Evolutionary conservation across 2,113 vertebrate species (phyloP).

Genomic region (Jaculus jaculus): DNA sequence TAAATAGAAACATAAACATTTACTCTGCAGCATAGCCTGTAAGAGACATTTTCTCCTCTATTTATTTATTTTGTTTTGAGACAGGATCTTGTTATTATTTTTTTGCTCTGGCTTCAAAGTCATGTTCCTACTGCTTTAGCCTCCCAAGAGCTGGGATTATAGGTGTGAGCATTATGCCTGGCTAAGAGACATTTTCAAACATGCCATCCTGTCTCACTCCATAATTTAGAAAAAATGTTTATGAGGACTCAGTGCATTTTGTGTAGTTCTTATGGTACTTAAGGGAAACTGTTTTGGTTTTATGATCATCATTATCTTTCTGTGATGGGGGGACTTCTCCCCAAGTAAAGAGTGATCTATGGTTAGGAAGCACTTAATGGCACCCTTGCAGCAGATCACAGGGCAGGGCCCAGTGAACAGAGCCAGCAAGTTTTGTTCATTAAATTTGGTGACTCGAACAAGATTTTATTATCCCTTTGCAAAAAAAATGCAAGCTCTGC

Average conservation of each 20-base stretch:
- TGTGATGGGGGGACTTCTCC: neutral
- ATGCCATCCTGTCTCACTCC: neutral
- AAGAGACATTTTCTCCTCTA: neutral
- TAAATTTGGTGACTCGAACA: slow-evolving; percentile 55
- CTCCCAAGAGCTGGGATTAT: neutral
- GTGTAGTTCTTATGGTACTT: neutral
- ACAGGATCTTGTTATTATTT: neutral
- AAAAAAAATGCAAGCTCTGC: slow-evolving; percentile 15
- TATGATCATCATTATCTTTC: slow-evolving; percentile 10
- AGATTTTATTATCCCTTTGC: slow-evolving; percentile 67
- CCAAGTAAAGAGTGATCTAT: neutral
- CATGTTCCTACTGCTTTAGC: neutral
- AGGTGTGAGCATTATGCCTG: neutral
- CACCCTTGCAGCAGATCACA: neutral
- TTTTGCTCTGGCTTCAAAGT: no score
- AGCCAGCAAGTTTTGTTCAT: slow-evolving; percentile 30
- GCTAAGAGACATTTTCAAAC: neutral
- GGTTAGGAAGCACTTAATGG: slow-evolving; percentile 5
- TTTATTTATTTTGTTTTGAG: neutral
- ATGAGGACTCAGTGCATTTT: neutral
- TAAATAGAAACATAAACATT: neutral
- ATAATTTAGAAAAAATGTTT: neutral
- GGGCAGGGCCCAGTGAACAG: neutral
- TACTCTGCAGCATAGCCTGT: neutral
- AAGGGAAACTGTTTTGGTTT: slow-evolving; percentile 26